Conservation (phyloP, 2,888 invertebrate species). For the Schizaphis graminum region DNA sequence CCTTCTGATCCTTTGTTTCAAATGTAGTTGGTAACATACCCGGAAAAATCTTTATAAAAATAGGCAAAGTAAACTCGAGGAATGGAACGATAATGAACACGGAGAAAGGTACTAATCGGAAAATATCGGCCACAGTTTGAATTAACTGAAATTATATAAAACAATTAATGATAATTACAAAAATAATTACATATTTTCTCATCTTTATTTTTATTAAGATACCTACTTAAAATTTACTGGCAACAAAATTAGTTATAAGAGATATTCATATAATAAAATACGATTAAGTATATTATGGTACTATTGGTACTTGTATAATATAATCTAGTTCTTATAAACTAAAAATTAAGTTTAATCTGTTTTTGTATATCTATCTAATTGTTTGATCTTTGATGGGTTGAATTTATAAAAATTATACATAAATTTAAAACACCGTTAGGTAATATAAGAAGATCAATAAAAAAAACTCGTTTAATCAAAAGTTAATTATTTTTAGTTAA, state of each 20-base stretch:
- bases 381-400: neutral
- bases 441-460: neutral
- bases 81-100: conserved; percentile 97
- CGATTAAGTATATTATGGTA: no score
- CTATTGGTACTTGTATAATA: no score
- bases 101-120: conserved; percentile 96
- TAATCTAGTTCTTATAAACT: neutral
- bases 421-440: neutral
- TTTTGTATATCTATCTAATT: neutral
- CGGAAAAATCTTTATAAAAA: conserved; percentile 95
- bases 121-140: conserved; percentile 93
- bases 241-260: neutral
- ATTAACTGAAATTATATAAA: conserved; percentile 76
- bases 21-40: conserved; percentile 98
- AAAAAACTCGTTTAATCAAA: neutral
- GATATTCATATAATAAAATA: no score
- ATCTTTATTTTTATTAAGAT: neutral
- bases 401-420: neutral
- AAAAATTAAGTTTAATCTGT: neutral
- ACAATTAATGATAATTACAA: no score
- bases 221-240: no score
- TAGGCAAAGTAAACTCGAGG: conserved; percentile 93
- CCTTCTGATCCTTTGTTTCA: conserved; percentile 84
- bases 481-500: neutral
- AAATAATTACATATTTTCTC: neutral